These are phyloP conservation scores for Siphamia tubifer DNA, from an alignment of 2,113 vertebrate species.

Conservation along the genomic window DNA sequence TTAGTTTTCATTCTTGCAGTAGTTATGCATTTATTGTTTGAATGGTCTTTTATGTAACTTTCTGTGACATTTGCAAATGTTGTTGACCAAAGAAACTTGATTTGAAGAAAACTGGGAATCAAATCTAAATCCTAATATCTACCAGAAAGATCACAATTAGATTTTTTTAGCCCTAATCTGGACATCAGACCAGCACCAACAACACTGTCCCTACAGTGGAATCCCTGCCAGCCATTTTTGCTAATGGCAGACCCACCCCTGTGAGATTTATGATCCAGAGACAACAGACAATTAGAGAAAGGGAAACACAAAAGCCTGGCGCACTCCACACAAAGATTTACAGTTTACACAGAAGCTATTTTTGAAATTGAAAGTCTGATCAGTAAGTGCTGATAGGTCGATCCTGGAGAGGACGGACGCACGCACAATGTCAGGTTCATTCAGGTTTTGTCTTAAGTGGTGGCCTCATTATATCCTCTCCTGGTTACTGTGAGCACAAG, in stretches of 20 bases:
- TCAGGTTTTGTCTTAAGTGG: conserved; percentile 39
- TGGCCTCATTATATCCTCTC: conserved; percentile 48
- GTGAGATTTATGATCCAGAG: conserved; percentile 71
- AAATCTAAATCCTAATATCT: no score
- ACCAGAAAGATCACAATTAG: no score
- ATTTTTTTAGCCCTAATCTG: no score
- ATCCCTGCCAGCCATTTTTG: conserved; percentile 62
- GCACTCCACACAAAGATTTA: conserved; percentile 66
- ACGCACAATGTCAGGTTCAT: conserved; percentile 47
- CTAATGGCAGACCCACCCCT: conserved; percentile 67
- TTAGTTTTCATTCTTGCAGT: no score
- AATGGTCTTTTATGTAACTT: no score
- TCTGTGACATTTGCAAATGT: no score
- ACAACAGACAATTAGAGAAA: conserved; percentile 74
- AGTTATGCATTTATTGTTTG: no score
- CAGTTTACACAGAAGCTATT: conserved; percentile 52
- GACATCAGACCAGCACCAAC: conserved; percentile 44
- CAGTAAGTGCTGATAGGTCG: conserved; percentile 63
- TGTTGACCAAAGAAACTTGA: no score
- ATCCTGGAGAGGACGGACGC: conserved; percentile 41
- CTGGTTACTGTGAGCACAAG: no score
- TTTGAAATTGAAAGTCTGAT: conserved; percentile 72
- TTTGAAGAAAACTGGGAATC: no score
- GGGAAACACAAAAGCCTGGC: conserved; percentile 62
- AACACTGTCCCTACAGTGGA: conserved; percentile 32